Evolutionary conservation across 1,140 invertebrate genomes (phyloP).

Genomic region (Procambarus clarkii): DNA sequence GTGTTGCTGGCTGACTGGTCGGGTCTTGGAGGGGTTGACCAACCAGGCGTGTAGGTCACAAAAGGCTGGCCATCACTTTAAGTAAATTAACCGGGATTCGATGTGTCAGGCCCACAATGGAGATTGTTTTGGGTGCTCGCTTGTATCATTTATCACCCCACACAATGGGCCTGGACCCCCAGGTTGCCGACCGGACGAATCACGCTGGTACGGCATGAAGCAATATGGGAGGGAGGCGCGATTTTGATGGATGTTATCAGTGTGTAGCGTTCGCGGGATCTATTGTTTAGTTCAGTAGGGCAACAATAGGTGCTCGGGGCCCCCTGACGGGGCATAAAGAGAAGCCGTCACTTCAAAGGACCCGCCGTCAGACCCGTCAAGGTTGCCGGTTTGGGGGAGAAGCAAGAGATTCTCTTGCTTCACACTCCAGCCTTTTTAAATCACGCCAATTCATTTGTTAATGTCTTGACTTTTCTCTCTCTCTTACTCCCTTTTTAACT

Average conservation of each 20-base stretch:
- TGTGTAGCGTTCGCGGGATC: constrained; percentile 52
- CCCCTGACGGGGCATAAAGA: constrained; percentile 61
- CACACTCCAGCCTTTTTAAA: constrained; percentile 11
- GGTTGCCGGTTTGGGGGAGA: constrained; percentile 29
- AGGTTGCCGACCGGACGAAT: constrained; percentile 41
- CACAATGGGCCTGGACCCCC: constrained; percentile 60
- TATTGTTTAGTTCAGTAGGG: constrained; percentile 49
- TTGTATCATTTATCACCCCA: constrained; percentile 67
- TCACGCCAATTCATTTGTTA: constrained; percentile 31
- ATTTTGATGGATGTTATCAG: constrained; percentile 69
- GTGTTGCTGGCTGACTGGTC: too few relatives aligned
- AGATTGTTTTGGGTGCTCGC: constrained; percentile 65
- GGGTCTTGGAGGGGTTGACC: not conserved
- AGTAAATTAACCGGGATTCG: constrained; percentile 70
- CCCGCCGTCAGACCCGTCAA: constrained; percentile 19
- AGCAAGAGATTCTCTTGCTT: too few relatives aligned
- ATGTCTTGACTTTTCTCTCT: not conserved
- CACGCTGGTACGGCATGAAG: constrained; percentile 34
- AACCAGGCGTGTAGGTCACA: constrained; percentile 53
- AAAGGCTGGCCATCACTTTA: constrained; percentile 67
- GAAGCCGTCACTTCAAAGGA: constrained; percentile 63
- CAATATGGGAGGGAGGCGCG: constrained; percentile 49
- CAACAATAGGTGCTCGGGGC: constrained; percentile 55
- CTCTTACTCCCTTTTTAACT: not conserved
- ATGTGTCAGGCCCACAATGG: constrained; percentile 67